Evolutionary conservation across 2,888 invertebrate genomes (phyloP).

Genomic region (Tenthredo distinguenda): DNA sequence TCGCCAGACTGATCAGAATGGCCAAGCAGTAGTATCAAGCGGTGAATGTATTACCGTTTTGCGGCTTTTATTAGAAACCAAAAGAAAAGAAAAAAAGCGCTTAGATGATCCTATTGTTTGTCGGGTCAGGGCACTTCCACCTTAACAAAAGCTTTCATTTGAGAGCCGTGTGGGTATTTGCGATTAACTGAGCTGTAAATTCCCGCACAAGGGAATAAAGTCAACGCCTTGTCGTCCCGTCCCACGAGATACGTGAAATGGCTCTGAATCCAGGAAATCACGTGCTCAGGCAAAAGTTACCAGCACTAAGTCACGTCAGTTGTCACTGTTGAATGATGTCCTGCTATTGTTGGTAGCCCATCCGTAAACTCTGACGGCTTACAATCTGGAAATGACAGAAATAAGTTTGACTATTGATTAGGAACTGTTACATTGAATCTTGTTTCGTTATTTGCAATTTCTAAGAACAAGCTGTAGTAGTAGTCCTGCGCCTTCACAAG

Average conservation of each 20-base stretch:
- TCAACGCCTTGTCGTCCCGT: constrained; percentile 9
- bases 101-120: background rate
- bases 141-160: constrained; percentile 13
- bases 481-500: background rate
- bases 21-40: background rate
- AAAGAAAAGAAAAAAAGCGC: background rate
- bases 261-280: constrained; percentile 41
- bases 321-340: constrained; percentile 18
- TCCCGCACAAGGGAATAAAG: constrained; percentile 15
- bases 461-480: background rate
- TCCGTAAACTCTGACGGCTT: background rate
- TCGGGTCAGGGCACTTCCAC: background rate
- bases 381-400: background rate
- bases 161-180: background rate
- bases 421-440: background rate
- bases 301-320: constrained; percentile 9
- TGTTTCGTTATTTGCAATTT: background rate
- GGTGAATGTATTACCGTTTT: background rate
- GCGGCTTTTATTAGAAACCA: background rate
- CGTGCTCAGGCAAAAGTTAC: constrained; percentile 38
- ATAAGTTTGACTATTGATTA: background rate
- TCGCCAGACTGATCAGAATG: background rate
- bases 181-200: constrained; percentile 30
- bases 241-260: constrained; percentile 26
- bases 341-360: background rate